Percentiles rank a stretch among this genome's conserved stretches.
Conservation (phyloP, 2,113 vertebrate species). For the Aramus guarauna region DNA sequence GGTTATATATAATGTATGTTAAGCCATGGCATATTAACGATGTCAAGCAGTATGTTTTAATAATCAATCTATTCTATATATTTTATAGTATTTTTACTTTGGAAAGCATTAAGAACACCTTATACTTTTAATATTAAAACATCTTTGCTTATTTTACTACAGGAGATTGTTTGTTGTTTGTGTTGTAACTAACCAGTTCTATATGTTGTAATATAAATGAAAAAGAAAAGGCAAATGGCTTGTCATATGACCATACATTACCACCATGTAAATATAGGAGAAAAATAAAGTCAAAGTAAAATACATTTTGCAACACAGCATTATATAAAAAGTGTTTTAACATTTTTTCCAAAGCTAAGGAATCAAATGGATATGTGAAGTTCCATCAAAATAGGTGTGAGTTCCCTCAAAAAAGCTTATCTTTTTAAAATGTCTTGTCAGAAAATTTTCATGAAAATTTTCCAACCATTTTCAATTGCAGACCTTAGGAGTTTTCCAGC, state of each 20-base stretch:
- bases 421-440: neutral
- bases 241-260: neutral
- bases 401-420: neutral
- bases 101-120: neutral
- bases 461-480: neutral
- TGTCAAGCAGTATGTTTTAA: neutral
- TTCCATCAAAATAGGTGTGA: neutral
- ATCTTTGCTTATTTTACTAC: neutral
- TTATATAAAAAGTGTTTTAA: neutral
- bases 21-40: neutral
- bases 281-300: neutral
- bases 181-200: neutral
- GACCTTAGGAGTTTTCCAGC: neutral
- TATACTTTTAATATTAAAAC: neutral
- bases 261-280: neutral
- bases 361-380: neutral
- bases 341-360: neutral
- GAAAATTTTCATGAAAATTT: neutral
- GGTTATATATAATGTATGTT: neutral
- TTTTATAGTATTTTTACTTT: neutral
- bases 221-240: neutral
- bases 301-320: neutral
- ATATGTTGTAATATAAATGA: neutral
- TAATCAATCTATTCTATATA: neutral
- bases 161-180: neutral